Conservation (phyloP, 30 jellyfish, hydroid and myxozoan genomes). For the Turritopsis dohrnii region DNA sequence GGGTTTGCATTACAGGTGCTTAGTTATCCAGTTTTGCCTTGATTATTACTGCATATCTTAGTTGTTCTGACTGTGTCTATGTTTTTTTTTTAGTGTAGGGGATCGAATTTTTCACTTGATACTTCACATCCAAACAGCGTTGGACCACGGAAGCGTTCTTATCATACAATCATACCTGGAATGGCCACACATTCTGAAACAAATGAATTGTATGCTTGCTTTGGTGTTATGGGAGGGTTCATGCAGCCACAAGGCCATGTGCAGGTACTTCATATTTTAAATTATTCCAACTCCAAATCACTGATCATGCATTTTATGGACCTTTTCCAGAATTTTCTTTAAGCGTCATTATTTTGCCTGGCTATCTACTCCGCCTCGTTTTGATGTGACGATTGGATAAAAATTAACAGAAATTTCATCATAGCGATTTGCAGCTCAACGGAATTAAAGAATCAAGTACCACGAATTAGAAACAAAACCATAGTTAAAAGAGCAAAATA, state of each 20-base stretch:
- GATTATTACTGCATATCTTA: background rate
- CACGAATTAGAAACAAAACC: too few relatives aligned
- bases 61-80: background rate
- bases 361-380: too few relatives aligned
- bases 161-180: slow-evolving; percentile 96
- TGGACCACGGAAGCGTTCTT: slow-evolving; percentile 78
- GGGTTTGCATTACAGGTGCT: slow-evolving; percentile 80
- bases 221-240: slow-evolving; percentile 94
- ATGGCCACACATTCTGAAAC: slow-evolving; percentile 85
- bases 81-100: slow-evolving; percentile 55
- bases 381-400: too few relatives aligned
- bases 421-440: too few relatives aligned
- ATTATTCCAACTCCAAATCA: too few relatives aligned
- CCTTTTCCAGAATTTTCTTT: too few relatives aligned
- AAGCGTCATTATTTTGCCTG: too few relatives aligned
- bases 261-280: slow-evolving; percentile 78
- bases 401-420: too few relatives aligned
- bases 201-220: slow-evolving; percentile 68
- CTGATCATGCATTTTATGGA: too few relatives aligned
- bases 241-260: slow-evolving; percentile 99
- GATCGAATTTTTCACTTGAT: slow-evolving; percentile 67
- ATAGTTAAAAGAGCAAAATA: too few relatives aligned
- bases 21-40: background rate
- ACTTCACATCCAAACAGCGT: slow-evolving; percentile 61
- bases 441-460: too few relatives aligned